Conservation (phyloP, 2,113 vertebrate genomes). For the Aviceda subcristata region DNA sequence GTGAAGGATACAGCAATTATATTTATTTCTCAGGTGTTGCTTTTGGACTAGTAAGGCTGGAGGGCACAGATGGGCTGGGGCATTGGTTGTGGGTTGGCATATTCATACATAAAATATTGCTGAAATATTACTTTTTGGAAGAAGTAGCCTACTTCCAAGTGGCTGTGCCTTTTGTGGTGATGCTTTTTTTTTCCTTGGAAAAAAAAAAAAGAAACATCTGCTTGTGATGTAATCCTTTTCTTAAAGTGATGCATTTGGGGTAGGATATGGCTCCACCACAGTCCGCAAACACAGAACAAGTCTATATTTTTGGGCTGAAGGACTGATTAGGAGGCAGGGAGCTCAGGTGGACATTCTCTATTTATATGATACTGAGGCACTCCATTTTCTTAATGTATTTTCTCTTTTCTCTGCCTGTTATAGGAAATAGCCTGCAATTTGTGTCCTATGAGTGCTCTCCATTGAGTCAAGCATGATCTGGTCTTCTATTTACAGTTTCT, state of each 20-base stretch:
- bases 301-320: neutral
- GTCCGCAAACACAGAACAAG: neutral
- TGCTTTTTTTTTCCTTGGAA: too few relatives aligned
- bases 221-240: neutral
- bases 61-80: neutral
- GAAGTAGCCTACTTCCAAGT: neutral
- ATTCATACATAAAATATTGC: neutral
- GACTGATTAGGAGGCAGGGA: neutral
- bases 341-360: neutral
- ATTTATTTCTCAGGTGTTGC: neutral
- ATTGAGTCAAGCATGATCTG: neutral
- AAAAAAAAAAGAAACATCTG: neutral
- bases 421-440: neutral
- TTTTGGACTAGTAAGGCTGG: neutral
- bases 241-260: neutral
- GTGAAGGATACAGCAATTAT: neutral
- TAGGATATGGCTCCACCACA: neutral
- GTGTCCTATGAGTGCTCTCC: neutral
- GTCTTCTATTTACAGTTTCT: neutral
- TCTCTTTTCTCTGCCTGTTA: neutral
- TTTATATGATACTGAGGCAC: neutral
- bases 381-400: neutral
- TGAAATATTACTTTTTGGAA: neutral
- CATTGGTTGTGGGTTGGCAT: neutral
- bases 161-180: neutral